Evolutionary conservation across 2,797 vertebrate species (phyloP).

Genomic region (Aulostomus chinensis): DNA sequence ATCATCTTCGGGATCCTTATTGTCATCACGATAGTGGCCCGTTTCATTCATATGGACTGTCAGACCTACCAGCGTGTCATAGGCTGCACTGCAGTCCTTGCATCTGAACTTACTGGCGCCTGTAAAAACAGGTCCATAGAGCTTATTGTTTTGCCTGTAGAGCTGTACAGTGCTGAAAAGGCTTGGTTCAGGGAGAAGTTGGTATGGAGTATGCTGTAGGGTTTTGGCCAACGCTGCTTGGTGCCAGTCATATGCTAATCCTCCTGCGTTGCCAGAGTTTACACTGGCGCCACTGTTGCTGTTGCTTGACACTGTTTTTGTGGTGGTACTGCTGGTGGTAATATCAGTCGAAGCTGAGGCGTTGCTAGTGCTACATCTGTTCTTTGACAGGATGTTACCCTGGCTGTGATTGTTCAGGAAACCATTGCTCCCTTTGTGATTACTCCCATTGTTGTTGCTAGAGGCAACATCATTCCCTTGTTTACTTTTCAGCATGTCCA

Average conservation of each 20-base stretch:
- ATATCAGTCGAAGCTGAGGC: constrained; percentile 58
- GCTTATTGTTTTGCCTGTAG: constrained; percentile 96
- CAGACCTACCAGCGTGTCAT: constrained; percentile 95
- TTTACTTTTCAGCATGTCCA: constrained; percentile 89
- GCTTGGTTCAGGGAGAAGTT: constrained; percentile 95
- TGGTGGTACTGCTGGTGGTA: constrained; percentile 67
- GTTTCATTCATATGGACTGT: constrained; percentile 99
- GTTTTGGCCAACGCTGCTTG: constrained; percentile 97
- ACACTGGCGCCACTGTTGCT: constrained; percentile 74
- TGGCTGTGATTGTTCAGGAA: constrained; percentile 71
- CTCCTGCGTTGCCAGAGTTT: constrained; percentile 78
- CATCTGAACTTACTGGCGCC: constrained; percentile 98
- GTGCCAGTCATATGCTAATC: constrained; percentile 83
- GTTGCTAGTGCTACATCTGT: constrained; percentile 65
- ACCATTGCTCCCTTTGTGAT: constrained; percentile 82
- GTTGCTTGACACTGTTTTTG: constrained; percentile 69
- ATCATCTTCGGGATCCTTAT: constrained; percentile 93
- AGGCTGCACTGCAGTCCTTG: constrained; percentile 97
- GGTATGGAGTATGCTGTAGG: constrained; percentile 91
- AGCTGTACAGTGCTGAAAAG: constrained; percentile 99
- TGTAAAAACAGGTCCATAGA: constrained; percentile 96
- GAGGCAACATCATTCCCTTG: constrained; percentile 78
- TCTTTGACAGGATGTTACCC: constrained; percentile 53
- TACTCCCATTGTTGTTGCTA: constrained; percentile 79
- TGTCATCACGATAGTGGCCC: constrained; percentile 97